These are phyloP conservation scores for Alauda arvensis DNA, from an alignment of 2,797 vertebrate species.

Conservation along the genomic window DNA sequence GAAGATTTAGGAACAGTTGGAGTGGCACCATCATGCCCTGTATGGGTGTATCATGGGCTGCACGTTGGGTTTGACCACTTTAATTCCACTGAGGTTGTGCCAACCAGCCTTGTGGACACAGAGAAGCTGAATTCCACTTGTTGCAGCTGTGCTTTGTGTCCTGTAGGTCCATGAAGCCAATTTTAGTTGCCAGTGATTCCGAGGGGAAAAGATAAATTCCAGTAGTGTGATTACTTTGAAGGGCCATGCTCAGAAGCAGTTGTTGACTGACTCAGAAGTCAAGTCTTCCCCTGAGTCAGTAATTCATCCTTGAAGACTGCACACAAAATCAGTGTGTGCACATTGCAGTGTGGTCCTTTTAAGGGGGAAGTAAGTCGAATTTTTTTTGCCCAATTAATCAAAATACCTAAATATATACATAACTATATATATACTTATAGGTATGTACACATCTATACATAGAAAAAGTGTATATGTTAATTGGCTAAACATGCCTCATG, in stretches of 20 bases:
- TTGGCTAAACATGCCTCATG: background rate
- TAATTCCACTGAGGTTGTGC: background rate
- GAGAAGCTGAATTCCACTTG: background rate
- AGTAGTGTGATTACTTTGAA: background rate
- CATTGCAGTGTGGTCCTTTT: background rate
- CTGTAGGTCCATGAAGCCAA: background rate
- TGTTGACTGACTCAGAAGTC: no score
- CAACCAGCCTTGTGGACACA: background rate
- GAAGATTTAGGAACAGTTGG: background rate
- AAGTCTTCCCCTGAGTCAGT: background rate
- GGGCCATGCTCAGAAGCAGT: background rate
- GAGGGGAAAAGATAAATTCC: background rate
- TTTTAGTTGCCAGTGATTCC: background rate
- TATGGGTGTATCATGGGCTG: background rate
- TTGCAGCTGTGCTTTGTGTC: background rate
- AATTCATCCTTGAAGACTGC: background rate
- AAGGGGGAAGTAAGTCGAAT: background rate
- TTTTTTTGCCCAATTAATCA: background rate
- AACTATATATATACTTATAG: background rate
- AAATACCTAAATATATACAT: background rate
- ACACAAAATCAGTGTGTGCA: background rate
- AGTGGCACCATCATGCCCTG: background rate
- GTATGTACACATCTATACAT: rapidly evolving
- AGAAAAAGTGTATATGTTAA: background rate
- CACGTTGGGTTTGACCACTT: background rate